These are phyloP conservation scores for Eleutherodactylus coqui DNA, from an alignment of 2,797 vertebrate species.

Conservation along the genomic window DNA sequence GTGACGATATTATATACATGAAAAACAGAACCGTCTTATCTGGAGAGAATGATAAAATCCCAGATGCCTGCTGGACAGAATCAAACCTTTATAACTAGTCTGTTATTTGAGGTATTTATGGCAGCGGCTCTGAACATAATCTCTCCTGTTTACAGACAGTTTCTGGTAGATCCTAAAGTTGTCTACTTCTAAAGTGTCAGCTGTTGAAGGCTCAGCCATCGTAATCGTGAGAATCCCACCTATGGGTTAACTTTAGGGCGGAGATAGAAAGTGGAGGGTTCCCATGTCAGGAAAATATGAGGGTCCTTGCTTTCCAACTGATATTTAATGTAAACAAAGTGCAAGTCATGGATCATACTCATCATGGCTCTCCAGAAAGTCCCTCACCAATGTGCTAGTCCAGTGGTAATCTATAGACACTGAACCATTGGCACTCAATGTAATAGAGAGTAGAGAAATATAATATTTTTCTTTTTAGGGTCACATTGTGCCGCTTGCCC, in stretches of 20 bases:
- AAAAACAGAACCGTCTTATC: slow-evolving; percentile 54
- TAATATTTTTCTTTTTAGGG: too few relatives aligned
- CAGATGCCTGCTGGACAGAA: slow-evolving; percentile 47
- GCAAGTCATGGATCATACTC: neutral
- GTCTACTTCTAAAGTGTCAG: neutral
- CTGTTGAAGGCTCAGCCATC: neutral
- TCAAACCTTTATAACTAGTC: slow-evolving; percentile 23
- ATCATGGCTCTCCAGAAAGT: neutral
- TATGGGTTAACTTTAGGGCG: neutral
- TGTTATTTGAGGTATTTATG: slow-evolving; percentile 29
- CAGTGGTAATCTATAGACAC: neutral
- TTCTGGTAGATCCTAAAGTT: slow-evolving; percentile 23
- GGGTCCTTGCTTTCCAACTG: neutral
- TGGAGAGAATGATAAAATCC: slow-evolving; percentile 40
- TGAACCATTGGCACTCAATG: neutral
- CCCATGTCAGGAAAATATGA: neutral
- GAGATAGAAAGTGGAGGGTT: neutral
- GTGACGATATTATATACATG: slow-evolving; percentile 36
- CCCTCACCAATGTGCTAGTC: neutral
- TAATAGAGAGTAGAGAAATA: neutral
- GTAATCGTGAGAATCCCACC: neutral
- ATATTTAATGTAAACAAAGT: neutral
- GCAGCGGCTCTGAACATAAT: neutral
- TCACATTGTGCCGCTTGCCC: too few relatives aligned
- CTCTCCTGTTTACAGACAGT: neutral